These are phyloP conservation scores for Menura novaehollandiae DNA, from an alignment of 2,113 vertebrate genomes.

Conservation along the genomic window DNA sequence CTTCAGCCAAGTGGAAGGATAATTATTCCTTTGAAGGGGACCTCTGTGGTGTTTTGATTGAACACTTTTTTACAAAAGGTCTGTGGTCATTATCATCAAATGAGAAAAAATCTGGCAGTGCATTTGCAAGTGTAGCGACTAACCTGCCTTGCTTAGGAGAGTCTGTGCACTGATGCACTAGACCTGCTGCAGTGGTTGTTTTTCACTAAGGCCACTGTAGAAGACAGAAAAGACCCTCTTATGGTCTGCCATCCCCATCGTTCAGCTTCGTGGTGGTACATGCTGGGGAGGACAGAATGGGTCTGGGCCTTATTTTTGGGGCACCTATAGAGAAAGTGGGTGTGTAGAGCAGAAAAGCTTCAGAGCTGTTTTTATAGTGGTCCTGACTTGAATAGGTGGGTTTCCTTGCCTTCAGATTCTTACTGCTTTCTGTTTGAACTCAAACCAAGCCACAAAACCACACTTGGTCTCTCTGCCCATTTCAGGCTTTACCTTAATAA, in stretches of 20 bases:
- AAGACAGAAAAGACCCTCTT: not conserved
- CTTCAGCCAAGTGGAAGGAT: not conserved
- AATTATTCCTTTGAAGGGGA: not conserved
- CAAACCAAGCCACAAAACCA: slow-evolving; percentile 15
- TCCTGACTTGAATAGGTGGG: not conserved
- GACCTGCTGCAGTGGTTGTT: not conserved
- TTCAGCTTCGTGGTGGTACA: rapidly evolving
- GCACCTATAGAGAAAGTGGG: not conserved
- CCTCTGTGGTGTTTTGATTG: not conserved
- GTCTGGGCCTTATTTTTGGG: not conserved
- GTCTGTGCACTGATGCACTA: not conserved
- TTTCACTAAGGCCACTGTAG: not conserved
- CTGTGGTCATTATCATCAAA: not conserved
- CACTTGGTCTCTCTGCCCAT: not conserved
- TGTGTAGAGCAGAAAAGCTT: not conserved
- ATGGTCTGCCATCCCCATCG: not conserved
- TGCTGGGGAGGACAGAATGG: not conserved
- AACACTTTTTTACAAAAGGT: not conserved
- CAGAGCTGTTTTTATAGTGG: not conserved
- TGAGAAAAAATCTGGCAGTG: not conserved
- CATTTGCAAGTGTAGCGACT: not conserved
- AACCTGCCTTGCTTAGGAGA: not conserved
- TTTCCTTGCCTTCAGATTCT: not conserved
- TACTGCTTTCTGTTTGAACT: not conserved
- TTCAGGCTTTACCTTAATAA: slow-evolving; percentile 14